phyloP scores from a whole-genome alignment of 2,797 vertebrate species.

The Pipistrellus nathusii region DNA sequence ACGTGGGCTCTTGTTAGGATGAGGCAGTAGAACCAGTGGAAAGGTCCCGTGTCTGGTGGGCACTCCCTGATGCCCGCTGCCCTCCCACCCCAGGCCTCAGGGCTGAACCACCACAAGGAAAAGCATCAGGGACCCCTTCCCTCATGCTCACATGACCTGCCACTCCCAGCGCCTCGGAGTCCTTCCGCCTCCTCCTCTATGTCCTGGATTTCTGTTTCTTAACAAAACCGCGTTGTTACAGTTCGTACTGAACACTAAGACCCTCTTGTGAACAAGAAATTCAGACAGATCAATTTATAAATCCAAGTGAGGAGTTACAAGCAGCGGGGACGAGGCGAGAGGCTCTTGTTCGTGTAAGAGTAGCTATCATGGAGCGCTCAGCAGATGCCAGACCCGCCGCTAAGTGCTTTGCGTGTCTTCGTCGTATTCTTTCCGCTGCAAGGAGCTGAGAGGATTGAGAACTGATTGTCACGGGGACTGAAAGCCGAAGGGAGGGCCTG shows the following conservation, averaged over 20 bases:
- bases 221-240: background rate
- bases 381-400: background rate
- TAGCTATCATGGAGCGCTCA: too few relatives aligned
- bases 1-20: background rate
- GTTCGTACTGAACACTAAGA: background rate
- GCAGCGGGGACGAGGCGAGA: background rate
- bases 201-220: background rate
- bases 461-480: background rate
- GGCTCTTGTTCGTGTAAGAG: background rate
- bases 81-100: fast-evolving
- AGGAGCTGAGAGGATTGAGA: background rate
- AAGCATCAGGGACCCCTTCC: background rate
- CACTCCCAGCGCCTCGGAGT: background rate
- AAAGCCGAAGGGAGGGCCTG: background rate
- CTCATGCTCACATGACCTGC: fast-evolving
- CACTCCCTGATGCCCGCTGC: background rate
- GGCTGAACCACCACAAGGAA: background rate
- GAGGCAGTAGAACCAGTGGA: background rate
- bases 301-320: background rate
- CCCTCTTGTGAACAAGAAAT: background rate
- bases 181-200: background rate
- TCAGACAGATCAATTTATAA: background rate
- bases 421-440: background rate
- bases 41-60: background rate
- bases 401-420: background rate